These are phyloP conservation scores for Brienomyrus longianalis DNA, from an alignment of 2,113 vertebrate genomes.

Conservation along the genomic window DNA sequence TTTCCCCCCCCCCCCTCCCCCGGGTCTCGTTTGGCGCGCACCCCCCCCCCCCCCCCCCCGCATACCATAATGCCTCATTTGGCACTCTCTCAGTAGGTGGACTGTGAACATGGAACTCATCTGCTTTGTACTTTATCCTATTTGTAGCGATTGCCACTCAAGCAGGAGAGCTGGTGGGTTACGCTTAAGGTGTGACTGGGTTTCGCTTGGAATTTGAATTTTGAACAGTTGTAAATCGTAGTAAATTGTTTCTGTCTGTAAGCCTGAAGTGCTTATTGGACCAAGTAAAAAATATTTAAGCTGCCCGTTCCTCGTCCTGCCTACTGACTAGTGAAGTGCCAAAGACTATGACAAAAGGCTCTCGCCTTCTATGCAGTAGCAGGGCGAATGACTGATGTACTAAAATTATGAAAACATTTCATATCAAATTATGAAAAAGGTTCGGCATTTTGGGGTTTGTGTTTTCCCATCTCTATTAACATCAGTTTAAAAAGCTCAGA, in stretches of 20 bases:
- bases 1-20: too few species aligned
- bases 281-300: not conserved
- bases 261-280: not conserved
- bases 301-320: not conserved
- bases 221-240: not conserved
- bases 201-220: not conserved
- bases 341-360: not conserved
- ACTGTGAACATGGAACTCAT: not conserved
- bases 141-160: not conserved
- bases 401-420: not conserved
- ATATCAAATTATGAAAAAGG: not conserved
- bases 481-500: not conserved
- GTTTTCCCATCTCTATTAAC: not conserved
- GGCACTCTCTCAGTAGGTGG: slow-evolving; percentile 40
- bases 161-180: not conserved
- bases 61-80: slow-evolving; percentile 51
- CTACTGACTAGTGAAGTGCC: not conserved
- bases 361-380: not conserved
- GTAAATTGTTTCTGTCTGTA: not conserved
- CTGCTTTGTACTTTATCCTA: not conserved
- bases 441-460: not conserved
- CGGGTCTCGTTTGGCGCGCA: too few species aligned
- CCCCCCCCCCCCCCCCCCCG: slow-evolving; percentile 28
- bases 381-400: not conserved
- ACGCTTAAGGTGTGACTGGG: not conserved